These are phyloP conservation scores for Lanius ludovicianus DNA, from an alignment of 2,113 vertebrate species.

Conservation along the genomic window DNA sequence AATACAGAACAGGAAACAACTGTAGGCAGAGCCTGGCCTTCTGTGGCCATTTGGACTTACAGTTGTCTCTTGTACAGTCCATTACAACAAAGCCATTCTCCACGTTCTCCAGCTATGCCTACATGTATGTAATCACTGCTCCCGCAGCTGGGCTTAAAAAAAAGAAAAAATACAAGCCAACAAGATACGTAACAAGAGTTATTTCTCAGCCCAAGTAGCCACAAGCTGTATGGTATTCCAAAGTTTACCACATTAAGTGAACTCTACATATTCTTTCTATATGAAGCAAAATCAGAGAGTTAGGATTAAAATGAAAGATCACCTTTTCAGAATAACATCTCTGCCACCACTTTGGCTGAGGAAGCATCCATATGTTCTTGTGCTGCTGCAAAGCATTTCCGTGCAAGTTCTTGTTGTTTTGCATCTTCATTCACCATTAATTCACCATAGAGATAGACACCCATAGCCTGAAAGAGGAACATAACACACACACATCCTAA, in stretches of 20 bases:
- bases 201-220: background rate
- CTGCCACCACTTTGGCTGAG: slow-evolving; percentile 84
- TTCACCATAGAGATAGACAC: slow-evolving; percentile 95
- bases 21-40: background rate
- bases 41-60: background rate
- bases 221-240: background rate
- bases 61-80: background rate
- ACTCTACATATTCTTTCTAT: background rate
- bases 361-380: slow-evolving; percentile 86
- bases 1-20: background rate
- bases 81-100: background rate
- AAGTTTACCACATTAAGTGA: background rate
- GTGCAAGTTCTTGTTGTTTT: slow-evolving; percentile 87
- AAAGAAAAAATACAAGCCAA: background rate
- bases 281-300: background rate
- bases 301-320: slow-evolving; percentile 29
- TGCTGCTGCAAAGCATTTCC: slow-evolving; percentile 80
- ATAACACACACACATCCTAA: background rate
- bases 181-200: background rate
- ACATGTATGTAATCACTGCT: background rate
- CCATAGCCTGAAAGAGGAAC: slow-evolving; percentile 87
- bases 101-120: background rate
- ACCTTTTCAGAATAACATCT: slow-evolving; percentile 92
- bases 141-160: background rate
- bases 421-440: slow-evolving; percentile 92